Evolutionary conservation across 2,888 invertebrate species (phyloP).

Genomic region (Phalera bucephala): DNA sequence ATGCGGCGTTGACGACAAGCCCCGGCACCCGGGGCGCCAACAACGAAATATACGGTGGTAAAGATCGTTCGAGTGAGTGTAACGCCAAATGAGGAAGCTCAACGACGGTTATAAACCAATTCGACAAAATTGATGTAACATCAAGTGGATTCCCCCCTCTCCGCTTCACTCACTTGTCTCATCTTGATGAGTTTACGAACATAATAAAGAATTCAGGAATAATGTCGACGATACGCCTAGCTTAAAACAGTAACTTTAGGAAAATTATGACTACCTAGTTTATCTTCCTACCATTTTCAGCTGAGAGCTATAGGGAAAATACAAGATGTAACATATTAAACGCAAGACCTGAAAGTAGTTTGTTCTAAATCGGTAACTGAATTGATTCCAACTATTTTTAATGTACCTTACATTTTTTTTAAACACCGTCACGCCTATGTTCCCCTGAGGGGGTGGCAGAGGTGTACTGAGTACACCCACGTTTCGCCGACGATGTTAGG

Average conservation of each 20-base stretch:
- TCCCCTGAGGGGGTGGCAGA: no score
- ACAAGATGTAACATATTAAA: no score
- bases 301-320: no score
- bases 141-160: conserved; percentile 17
- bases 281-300: not conserved
- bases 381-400: no score
- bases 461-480: no score
- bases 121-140: conserved; percentile 44
- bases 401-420: no score
- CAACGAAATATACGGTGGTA: conserved; percentile 18
- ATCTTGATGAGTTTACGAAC: conserved; percentile 10
- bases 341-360: no score
- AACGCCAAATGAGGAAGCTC: conserved; percentile 31
- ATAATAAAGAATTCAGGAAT: conserved; percentile 3
- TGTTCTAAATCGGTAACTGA: no score
- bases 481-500: no score
- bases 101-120: conserved; percentile 40
- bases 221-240: not conserved
- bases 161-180: conserved; percentile 8
- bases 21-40: conserved; percentile 19
- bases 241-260: not conserved
- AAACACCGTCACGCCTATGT: no score
- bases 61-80: conserved; percentile 37
- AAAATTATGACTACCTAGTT: not conserved
- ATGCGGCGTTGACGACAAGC: conserved; percentile 37